These are phyloP conservation scores for Anticlea derivata DNA, from an alignment of 2,888 invertebrate species.

Conservation along the genomic window DNA sequence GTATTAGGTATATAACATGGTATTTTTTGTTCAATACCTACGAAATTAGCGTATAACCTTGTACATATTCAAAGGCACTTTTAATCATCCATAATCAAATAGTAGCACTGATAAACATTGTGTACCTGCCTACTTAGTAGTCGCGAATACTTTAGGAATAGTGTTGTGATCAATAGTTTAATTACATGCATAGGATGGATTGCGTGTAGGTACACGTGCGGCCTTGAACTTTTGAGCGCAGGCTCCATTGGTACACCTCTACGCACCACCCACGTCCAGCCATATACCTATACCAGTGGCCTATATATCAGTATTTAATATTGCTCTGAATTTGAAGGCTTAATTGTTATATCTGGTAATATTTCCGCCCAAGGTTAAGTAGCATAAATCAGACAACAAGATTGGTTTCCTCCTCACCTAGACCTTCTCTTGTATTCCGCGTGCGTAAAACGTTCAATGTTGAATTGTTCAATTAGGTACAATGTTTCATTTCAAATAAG, in stretches of 20 bases:
- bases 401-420: not conserved
- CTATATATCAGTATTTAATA: not conserved
- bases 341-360: not conserved
- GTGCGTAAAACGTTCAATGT: too few species aligned
- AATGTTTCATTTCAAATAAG: too few species aligned
- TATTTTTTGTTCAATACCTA: conserved; percentile 27
- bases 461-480: too few species aligned
- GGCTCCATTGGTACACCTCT: conserved; percentile 24
- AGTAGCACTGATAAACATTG: conserved; percentile 21
- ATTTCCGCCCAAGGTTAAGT: not conserved
- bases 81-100: conserved; percentile 27
- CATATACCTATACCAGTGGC: conserved; percentile 1
- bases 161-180: conserved; percentile 18
- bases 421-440: too few species aligned
- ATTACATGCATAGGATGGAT: conserved; percentile 15
- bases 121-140: not conserved
- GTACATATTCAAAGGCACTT: conserved; percentile 29
- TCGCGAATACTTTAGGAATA: conserved; percentile 6
- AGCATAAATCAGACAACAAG: not conserved
- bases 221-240: conserved; percentile 35
- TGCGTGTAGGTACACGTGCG: conserved; percentile 21
- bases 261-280: conserved; percentile 21
- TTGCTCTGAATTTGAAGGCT: conserved; percentile 1
- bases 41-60: conserved; percentile 25
- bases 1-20: conserved; percentile 36